phyloP scores from a whole-genome alignment of 2,113 vertebrate genomes.

The Ailuropoda melanoleuca region DNA sequence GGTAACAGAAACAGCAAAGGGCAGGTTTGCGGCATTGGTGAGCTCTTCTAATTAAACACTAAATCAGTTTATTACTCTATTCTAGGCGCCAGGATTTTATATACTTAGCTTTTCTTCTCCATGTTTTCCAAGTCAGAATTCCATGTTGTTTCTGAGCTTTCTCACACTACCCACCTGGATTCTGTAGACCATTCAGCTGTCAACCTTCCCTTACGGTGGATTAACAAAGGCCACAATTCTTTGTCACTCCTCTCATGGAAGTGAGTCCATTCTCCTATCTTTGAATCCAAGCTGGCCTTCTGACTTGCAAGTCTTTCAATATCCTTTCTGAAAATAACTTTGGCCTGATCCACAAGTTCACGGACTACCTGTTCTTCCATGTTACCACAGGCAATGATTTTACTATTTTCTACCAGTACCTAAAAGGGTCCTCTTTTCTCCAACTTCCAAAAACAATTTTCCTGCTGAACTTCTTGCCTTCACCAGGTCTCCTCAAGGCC shows the following conservation, averaged over 20 bases:
- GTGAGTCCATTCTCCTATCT: background rate
- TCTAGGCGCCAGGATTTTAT: background rate
- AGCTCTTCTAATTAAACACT: constrained; percentile 32
- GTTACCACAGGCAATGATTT: background rate
- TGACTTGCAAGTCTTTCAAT: background rate
- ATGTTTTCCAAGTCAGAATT: background rate
- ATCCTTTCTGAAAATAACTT: background rate
- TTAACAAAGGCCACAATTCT: background rate
- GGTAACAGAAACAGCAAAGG: background rate
- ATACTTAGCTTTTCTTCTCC: background rate
- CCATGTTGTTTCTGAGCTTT: background rate
- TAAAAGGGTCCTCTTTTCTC: background rate
- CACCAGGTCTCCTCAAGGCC: background rate
- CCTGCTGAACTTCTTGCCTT: background rate
- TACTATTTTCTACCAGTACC: background rate
- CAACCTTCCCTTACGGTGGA: background rate
- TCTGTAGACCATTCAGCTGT: background rate
- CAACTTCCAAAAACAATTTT: background rate
- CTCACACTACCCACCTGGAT: background rate
- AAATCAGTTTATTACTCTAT: constrained; percentile 20
- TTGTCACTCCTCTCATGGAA: background rate
- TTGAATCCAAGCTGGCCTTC: background rate
- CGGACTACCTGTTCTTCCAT: background rate
- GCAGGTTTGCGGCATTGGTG: background rate
- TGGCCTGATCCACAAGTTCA: background rate